phyloP scores from a whole-genome alignment of 2,797 vertebrate genomes.

The Mormyrops boulengeri region DNA sequence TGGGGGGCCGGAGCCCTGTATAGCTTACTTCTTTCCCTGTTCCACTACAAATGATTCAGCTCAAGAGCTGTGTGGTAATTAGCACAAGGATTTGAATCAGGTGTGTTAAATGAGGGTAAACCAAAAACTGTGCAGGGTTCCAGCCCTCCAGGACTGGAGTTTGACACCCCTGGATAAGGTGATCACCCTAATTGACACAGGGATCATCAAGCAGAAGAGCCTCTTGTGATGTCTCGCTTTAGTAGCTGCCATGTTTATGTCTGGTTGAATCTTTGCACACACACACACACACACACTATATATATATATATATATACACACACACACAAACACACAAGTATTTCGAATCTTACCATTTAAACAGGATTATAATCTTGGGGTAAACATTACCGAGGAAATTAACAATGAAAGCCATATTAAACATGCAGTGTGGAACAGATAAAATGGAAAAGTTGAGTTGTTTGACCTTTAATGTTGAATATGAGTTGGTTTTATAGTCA shows the following conservation, averaged over 20 bases:
- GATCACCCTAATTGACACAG: background rate
- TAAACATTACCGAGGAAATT: background rate
- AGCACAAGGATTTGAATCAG: too few relatives aligned
- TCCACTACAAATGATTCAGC: too few relatives aligned
- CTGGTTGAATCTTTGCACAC: background rate
- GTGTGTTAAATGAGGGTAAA: too few relatives aligned
- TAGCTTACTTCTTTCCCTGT: too few relatives aligned
- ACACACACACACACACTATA: background rate
- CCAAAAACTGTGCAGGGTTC: too few relatives aligned
- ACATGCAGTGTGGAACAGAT: background rate
- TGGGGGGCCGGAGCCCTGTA: too few relatives aligned
- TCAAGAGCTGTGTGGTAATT: too few relatives aligned
- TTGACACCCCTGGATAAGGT: background rate
- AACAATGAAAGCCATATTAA: background rate
- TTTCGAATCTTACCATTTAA: background rate
- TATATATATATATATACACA: too few relatives aligned
- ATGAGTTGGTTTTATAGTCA: slow-evolving; percentile 26
- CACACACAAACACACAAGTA: background rate
- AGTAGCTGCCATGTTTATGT: background rate
- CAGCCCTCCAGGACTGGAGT: too few relatives aligned
- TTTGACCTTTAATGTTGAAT: slow-evolving; percentile 16
- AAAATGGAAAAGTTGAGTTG: slow-evolving; percentile 14
- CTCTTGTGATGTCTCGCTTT: background rate
- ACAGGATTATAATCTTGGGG: background rate
- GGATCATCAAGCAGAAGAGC: background rate